A percentile compares a stretch with the other conserved stretches of the same genome.
phyloP scores from a whole-genome alignment of 2,888 invertebrate genomes.

The Rutpela maculata region DNA sequence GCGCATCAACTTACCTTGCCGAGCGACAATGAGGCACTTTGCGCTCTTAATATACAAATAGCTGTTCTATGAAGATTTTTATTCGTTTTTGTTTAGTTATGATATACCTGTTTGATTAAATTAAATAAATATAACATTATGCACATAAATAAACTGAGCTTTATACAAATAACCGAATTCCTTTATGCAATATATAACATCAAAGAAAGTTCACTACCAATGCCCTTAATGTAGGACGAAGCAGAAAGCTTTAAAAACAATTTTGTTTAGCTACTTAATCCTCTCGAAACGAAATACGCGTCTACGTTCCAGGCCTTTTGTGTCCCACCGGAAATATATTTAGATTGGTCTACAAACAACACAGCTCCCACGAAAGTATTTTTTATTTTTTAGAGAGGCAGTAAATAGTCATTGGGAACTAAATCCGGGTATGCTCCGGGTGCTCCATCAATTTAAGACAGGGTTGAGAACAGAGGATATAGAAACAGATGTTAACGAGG shows the following conservation, averaged over 20 bases:
- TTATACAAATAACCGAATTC: no score
- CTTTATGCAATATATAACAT: not conserved
- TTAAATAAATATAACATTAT: no score
- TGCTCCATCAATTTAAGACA: constrained; percentile 1
- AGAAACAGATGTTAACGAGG: not conserved
- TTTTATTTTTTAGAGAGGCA: not conserved
- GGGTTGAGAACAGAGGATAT: not conserved
- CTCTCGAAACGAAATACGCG: not conserved
- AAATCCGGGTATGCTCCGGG: not conserved
- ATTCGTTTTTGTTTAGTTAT: no score
- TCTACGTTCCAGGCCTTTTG: not conserved
- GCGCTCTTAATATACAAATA: no score
- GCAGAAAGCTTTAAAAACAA: not conserved
- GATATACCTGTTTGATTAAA: no score
- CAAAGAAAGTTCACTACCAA: not conserved
- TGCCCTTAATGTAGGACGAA: not conserved
- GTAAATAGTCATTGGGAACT: constrained; percentile 7
- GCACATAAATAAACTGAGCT: no score
- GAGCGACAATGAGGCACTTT: no score
- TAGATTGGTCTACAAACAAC: constrained; percentile 7
- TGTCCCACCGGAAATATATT: constrained; percentile 7
- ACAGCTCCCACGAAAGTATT: not conserved
- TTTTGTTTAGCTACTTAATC: constrained; percentile 7
- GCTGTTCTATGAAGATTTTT: no score
- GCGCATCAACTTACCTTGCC: no score